Percentiles rank a stretch among this genome's conserved stretches.
These are phyloP conservation scores for Rhogogaster chlorosoma DNA, from an alignment of 2,888 invertebrate species.

Conservation along the genomic window DNA sequence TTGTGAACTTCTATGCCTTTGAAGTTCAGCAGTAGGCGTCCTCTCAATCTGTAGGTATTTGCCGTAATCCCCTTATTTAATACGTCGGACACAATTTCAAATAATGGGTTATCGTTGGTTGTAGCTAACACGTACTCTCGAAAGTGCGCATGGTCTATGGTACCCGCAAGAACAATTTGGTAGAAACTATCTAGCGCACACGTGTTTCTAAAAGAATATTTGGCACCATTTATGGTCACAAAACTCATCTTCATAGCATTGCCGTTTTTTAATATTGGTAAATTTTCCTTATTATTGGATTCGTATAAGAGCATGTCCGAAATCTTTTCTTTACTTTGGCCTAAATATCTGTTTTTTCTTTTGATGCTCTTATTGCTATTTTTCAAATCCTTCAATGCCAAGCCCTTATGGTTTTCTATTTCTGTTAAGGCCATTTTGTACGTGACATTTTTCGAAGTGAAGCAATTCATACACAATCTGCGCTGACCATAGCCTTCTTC, in stretches of 20 bases:
- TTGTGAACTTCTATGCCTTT: background rate
- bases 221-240: slow-evolving; percentile 25
- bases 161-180: slow-evolving; percentile 1
- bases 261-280: slow-evolving; percentile 13
- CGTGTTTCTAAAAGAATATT: slow-evolving; percentile 1
- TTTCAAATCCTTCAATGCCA: background rate
- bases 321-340: slow-evolving; percentile 17
- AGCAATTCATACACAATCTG: slow-evolving; percentile 33
- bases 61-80: background rate
- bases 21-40: background rate
- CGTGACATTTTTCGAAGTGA: background rate
- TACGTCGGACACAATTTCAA: background rate
- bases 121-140: background rate
- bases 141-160: background rate
- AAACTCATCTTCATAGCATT: slow-evolving; percentile 8
- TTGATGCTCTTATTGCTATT: background rate
- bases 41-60: background rate
- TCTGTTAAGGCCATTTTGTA: slow-evolving; percentile 27
- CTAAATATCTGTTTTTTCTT: slow-evolving; percentile 22
- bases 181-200: background rate
- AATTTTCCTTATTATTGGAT: slow-evolving; percentile 5
- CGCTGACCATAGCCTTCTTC: slow-evolving; percentile 40
- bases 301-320: slow-evolving; percentile 21
- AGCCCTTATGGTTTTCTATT: slow-evolving; percentile 20
- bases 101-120: background rate